Base-by-base conservation (phyloP, 2,888 invertebrate genomes). In the Chalcosyrphus nemorum region DNA sequence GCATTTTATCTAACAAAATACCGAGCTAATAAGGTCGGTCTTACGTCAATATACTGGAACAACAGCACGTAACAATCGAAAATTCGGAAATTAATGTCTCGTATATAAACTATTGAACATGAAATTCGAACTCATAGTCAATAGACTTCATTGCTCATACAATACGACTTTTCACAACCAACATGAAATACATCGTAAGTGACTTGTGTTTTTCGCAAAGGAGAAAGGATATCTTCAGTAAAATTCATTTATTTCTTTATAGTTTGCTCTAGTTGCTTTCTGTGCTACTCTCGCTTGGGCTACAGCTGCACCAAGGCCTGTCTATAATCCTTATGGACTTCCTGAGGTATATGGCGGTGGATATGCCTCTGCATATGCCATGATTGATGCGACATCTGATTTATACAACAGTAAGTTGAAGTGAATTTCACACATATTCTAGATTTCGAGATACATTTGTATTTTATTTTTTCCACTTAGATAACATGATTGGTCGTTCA, bases 101-200 rank as follows among this genome's bases (percentile, higher is more conserved):
- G 27, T 70, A 70, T 70, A 70, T 57, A 70, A 35, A 35, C 35
- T 35, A 35, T 11, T n/a, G 2, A 35, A 35, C n/a, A n/a, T 35
- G 35, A n/a, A 35, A n/a, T 35, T 35, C n/a, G 2, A 35, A 35
- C 4, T 35, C 35, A 35, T 35, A 35, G n/a, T 35, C 35, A 35
- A n/a, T 35, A 35, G 35, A n/a, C n/a, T 35, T 35, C 2, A 35
- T 35, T 50, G 11, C 21, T 45, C 27, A 4, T 29, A 45, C 66
- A 45, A 4, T 56, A n/a, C 24, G 11, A 47, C 15, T 17, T 52
- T 13, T 59, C 27, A 19, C 47, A 24, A 27, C 6, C n/a, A 70
- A 50, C 6, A 75, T 75, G 75, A 75, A 75, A 50, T 57, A 57
- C 57, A 38, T 66, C 15, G 75, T 75, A 75, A 75, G 75, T 75